phyloP scores from a whole-genome alignment of 2,113 vertebrate species.

The Podarcis muralis region DNA sequence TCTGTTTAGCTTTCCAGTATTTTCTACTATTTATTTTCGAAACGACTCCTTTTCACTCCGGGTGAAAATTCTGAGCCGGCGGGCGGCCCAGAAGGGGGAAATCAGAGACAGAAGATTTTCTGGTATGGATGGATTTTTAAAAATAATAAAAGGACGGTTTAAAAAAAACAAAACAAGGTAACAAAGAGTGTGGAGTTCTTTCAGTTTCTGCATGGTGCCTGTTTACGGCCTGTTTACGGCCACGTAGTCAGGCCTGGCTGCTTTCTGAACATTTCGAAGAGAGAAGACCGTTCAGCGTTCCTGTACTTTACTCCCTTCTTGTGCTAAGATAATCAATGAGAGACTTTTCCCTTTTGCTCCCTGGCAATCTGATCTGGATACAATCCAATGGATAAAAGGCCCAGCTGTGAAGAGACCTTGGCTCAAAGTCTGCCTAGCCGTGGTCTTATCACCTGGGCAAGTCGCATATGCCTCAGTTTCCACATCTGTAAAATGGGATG shows the following conservation, averaged over 20 bases:
- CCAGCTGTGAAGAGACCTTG: too few relatives aligned
- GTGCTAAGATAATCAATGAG: background rate
- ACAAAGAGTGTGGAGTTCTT: background rate
- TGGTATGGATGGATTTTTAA: conserved; percentile 19
- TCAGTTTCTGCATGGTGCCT: background rate
- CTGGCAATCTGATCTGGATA: conserved; percentile 2
- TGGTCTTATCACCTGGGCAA: background rate
- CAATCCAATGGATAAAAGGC: background rate
- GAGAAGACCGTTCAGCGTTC: background rate
- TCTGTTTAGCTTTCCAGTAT: background rate
- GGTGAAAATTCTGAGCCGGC: background rate
- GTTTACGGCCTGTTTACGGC: background rate
- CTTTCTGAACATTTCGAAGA: background rate
- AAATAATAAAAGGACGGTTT: conserved; percentile 18
- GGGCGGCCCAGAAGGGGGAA: background rate
- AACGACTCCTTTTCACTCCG: background rate
- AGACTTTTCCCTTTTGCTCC: conserved; percentile 5
- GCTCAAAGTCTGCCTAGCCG: background rate
- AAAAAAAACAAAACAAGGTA: background rate
- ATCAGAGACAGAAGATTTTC: background rate
- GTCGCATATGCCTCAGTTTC: background rate
- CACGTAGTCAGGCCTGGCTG: too few relatives aligned
- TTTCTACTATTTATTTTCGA: background rate
- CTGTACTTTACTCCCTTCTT: background rate
- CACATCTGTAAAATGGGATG: background rate